Percentiles rank a stretch among this genome's conserved stretches.
Evolutionary conservation across 2,113 vertebrate genomes (phyloP).

Genomic region (Alethe diademata): DNA sequence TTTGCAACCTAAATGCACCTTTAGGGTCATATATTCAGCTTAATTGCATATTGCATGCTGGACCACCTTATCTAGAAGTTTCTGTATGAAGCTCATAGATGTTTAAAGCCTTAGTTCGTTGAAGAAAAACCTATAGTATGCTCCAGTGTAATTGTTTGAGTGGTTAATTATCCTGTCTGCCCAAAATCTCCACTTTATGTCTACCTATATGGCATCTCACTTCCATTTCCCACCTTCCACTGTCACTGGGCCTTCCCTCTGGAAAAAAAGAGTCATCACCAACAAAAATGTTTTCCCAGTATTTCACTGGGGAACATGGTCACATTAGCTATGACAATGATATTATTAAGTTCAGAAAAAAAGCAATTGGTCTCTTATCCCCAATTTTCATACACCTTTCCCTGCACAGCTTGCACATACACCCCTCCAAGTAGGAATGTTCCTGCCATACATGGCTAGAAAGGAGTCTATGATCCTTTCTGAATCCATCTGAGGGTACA

Average conservation of each 20-base stretch:
- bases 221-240: background rate
- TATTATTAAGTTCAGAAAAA: background rate
- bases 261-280: background rate
- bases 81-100: background rate
- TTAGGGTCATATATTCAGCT: background rate
- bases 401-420: background rate
- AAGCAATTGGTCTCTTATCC: accelerated
- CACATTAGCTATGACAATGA: background rate
- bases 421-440: background rate
- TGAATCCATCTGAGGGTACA: background rate
- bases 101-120: background rate
- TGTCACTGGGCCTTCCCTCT: background rate
- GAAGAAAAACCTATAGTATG: background rate
- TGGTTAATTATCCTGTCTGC: background rate
- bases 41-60: background rate
- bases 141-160: background rate
- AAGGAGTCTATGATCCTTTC: accelerated
- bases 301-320: background rate
- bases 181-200: background rate
- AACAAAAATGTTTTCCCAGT: background rate
- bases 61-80: background rate
- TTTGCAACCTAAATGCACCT: background rate
- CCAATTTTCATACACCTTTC: background rate
- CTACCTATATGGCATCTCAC: background rate
- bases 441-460: background rate